Conservation (phyloP, 2,113 vertebrate genomes). For the Abramis brama region DNA sequence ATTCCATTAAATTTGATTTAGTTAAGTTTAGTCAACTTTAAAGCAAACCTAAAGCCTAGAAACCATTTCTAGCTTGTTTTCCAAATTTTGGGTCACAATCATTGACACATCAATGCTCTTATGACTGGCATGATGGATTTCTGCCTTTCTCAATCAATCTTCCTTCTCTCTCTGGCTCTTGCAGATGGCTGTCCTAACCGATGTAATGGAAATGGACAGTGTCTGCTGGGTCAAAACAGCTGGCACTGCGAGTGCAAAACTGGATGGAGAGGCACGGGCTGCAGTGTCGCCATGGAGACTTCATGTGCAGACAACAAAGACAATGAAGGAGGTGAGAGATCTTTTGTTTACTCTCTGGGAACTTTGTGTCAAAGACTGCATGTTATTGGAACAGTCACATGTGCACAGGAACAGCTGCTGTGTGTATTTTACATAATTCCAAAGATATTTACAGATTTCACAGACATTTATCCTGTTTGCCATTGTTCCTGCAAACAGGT, state of each 20-base stretch:
- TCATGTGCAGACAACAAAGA: conserved; percentile 98
- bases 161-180: conserved; percentile 52
- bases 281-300: conserved; percentile 98
- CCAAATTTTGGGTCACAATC: conserved; percentile 6
- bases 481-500: neutral
- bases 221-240: conserved; percentile 98
- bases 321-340: conserved; percentile 96
- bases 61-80: neutral
- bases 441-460: neutral
- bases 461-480: neutral
- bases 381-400: conserved; percentile 1
- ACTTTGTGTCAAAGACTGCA: neutral
- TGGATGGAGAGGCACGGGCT: conserved; percentile 97
- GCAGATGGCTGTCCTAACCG: conserved; percentile 98
- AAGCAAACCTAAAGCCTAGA: neutral
- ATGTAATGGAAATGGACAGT: conserved; percentile 97
- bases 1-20: neutral
- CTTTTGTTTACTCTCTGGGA: neutral
- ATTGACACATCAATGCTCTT: neutral
- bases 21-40: neutral
- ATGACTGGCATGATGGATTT: neutral
- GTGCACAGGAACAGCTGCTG: conserved; percentile 4
- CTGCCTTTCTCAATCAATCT: conserved; percentile 2
- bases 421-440: neutral
- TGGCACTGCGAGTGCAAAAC: conserved; percentile 99